Evolutionary conservation across 1,140 invertebrate genomes (phyloP).

Genomic region (Stegodyphus mimosarum): DNA sequence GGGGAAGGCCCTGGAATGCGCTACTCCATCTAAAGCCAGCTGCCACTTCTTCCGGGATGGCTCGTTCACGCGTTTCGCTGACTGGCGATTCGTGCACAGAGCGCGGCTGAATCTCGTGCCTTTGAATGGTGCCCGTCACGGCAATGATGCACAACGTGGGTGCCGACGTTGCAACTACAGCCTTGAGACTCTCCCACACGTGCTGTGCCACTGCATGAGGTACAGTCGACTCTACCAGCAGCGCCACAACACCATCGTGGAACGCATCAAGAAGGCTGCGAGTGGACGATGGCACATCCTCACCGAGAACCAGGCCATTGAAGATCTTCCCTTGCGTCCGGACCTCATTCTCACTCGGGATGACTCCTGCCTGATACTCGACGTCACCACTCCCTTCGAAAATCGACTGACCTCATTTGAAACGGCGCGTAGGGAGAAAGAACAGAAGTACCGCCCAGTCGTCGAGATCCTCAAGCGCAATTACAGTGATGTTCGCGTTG

Average conservation of each 20-base stretch:
- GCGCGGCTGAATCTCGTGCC: not conserved
- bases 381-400: not conserved
- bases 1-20: not conserved
- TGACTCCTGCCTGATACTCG: not conserved
- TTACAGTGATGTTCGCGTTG: not conserved
- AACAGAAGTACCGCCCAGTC: not conserved
- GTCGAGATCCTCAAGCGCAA: fast-evolving
- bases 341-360: not conserved
- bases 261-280: not conserved
- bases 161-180: not conserved
- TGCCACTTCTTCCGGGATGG: not conserved
- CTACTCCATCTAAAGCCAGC: too few relatives aligned
- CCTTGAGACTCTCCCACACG: not conserved
- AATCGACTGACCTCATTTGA: not conserved
- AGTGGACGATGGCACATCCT: not conserved
- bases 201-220: not conserved
- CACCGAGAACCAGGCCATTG: not conserved
- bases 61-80: not conserved
- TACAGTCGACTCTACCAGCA: not conserved
- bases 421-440: not conserved
- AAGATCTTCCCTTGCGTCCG: not conserved
- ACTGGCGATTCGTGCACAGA: not conserved
- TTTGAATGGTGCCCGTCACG: not conserved
- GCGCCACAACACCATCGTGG: not conserved
- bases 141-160: fast-evolving